Base-by-base conservation (phyloP, 2,888 invertebrate genomes). In the Aethes cnicana region DNA sequence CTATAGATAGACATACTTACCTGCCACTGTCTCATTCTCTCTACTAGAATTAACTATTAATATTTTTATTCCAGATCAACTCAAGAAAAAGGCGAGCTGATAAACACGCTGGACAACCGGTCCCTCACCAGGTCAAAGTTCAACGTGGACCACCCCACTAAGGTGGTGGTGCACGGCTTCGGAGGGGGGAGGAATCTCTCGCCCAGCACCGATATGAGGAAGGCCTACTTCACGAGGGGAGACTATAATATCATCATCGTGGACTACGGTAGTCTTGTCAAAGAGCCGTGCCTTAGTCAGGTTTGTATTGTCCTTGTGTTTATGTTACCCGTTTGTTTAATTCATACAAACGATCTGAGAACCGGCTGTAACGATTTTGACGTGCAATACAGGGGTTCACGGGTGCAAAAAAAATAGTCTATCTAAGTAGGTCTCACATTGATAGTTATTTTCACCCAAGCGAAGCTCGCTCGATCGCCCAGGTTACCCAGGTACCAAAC, bases 141-240 rank as follows among this genome's bases (percentile, higher is more conserved):
- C 77, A 95, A 97, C 77, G 91, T 93, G 0, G 91, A 90, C 0
- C 93, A 95, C 75, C 94, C 95, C 0, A 96, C 96, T 3, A 97
- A 97, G 85, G 91, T 98, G 14, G 93, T 98, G 35, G 95, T 97
- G 11, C 97, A 97, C 69, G 97, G 97, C 4, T 97, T 98, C 68
- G 96, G 96, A 0, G 96, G 96, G 0, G 96, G 96, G 0, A 86
- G 96, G 56, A 93, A 94, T 72, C 87, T 94, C 21, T 94, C 95
- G 0, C 96, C 96, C 0, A 96, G 96, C 72, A 96, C 96, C 0
- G 96, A 96, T 71, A 92, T 96, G 85, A 90, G 96, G 43, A 93
- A 95, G 72, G 96, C 96, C 0, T 96, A 95, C 77, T 96, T 96
- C 74, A 88, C 91, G 25, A 90, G 92, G 53, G 96, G 96, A 35